Evolutionary conservation across 2,113 vertebrate genomes (phyloP), one percentile per base, ranked within the genome.

Genomic region (Aldabrachelys gigantea): DNA sequence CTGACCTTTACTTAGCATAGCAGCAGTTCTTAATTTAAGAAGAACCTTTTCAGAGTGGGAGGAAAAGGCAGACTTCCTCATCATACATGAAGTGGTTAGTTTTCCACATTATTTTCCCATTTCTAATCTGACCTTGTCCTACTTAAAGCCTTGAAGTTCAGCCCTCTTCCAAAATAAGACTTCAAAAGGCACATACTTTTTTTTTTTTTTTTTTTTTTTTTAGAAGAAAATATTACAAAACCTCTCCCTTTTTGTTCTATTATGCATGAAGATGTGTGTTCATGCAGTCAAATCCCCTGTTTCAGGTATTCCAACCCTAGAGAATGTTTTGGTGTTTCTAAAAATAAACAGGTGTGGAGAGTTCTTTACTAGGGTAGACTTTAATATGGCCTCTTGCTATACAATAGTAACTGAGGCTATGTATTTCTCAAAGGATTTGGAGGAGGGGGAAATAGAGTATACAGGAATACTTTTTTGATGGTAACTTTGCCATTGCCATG

Each of bases 201-300:
- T 92, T 96, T 97, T 95, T 96, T 97, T 95, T 95, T 97, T 95
- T 95, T 97, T 97, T 92, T 96, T 97, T 95, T 95, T 97, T 97
- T 96, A 97, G 96, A 96, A 97, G 96, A 96, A 93, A 54, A 96
- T 89, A 92, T 91, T 91, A 95, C 96, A 95, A 38, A 97, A 96
- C 95, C 93, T 96, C 94, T 75, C 81, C 94, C 87, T 96, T 82
- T 95, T 94, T 93, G 3, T 84, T 93, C 91, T 96, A 59, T 97
- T 79, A 90, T 85, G 69, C 82, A 38, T 49, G 57, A 27, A n/a
- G 84, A 93, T 82, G 22, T 52, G 81, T 57, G 87, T 82, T 89
- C 94, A 38, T 0, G 0, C 80, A 91, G 87, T 81, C 57, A 90
- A 89, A 56, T 62, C 27, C 84, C 49, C 29, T 21, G 44, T 94